Percentiles rank a stretch among this genome's conserved stretches.
Conservation (phyloP, 2,888 invertebrate genomes). For the Odontothrips loti region DNA sequence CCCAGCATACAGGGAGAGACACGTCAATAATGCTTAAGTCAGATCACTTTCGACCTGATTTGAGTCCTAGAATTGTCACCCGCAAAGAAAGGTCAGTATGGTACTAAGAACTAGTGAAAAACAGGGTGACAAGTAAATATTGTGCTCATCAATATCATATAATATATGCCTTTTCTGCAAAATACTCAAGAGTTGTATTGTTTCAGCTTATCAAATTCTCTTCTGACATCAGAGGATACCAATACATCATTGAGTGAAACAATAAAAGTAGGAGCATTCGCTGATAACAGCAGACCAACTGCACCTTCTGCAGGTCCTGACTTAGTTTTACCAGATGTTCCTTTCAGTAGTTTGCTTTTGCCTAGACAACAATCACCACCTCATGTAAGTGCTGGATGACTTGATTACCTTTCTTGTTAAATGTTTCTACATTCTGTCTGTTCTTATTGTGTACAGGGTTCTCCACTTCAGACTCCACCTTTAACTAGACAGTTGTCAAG, state of each 20-base stretch:
- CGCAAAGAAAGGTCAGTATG: conserved; percentile 35
- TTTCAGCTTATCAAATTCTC: not conserved
- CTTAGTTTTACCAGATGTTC: conserved; percentile 57
- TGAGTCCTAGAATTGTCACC: conserved; percentile 60
- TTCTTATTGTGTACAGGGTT: not conserved
- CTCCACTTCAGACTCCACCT: not conserved
- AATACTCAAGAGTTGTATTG: not conserved
- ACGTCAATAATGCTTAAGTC: conserved; percentile 80
- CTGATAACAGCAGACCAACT: conserved; percentile 59
- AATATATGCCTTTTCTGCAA: not conserved
- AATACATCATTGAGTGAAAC: conserved; percentile 45
- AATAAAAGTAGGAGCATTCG: conserved; percentile 73
- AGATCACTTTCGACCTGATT: conserved; percentile 78
- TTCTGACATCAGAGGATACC: not conserved
- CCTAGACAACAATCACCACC: conserved; percentile 42
- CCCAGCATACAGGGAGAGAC: conserved; percentile 65
- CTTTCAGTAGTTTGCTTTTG: conserved; percentile 57
- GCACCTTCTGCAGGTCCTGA: conserved; percentile 53
- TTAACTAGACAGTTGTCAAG: not conserved
- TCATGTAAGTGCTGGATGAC: conserved; percentile 30
- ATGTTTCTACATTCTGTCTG: not conserved
- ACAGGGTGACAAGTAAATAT: not conserved
- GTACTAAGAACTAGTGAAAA: conserved; percentile 6
- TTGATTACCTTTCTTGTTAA: not conserved
- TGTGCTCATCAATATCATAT: not conserved